Evolutionary conservation across 2,113 vertebrate species (phyloP), one percentile per base, ranked within the genome.

Genomic region (Cavia porcellus): DNA sequence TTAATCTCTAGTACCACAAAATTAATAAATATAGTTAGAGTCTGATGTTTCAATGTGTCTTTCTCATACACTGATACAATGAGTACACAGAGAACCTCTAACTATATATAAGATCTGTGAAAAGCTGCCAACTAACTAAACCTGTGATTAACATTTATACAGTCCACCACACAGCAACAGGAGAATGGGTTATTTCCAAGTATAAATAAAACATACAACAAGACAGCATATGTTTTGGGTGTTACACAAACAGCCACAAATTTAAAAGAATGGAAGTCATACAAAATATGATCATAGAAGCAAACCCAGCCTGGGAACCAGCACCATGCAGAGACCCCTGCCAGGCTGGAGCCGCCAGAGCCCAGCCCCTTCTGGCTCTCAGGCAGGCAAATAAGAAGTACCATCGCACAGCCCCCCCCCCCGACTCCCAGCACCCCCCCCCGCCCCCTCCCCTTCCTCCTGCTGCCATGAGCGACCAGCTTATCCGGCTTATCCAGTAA

Each of bases 11-110:
- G 32, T 17, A 68, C 32, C 66, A 68, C 45, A 75, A 22, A 22
- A 74, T 50, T 68, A 22, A 74, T 50, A 79, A 22, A 90, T 8
- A 79, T 52, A 90, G 68, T 90, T 94, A 94, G 80, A 90, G 66
- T 85, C 75, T 79, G 30, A 72, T 64, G 42, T 45, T 55, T 83
- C 32, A 68, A 17, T 14, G 15, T 68, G 32, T 35, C 30, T 66
- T 66, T 14, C 30, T 35, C 32, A 68, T 68, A 35, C 32, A 35
- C 35, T 68, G 66, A 68, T 68, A 68, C 15, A 68, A 68, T 6
- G 14, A 68, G 32, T 7, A 68, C 66, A 68, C 2, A 9, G n/a
- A 38, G 19, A 74, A 20, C n/a, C 20, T 74, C 1, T 74, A 74
- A 74, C 55, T 42, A 47, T 64, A 52, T 30, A 66, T 55, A 66